Conservation (phyloP, 2,888 invertebrate species). For the Orgyia antiqua region DNA sequence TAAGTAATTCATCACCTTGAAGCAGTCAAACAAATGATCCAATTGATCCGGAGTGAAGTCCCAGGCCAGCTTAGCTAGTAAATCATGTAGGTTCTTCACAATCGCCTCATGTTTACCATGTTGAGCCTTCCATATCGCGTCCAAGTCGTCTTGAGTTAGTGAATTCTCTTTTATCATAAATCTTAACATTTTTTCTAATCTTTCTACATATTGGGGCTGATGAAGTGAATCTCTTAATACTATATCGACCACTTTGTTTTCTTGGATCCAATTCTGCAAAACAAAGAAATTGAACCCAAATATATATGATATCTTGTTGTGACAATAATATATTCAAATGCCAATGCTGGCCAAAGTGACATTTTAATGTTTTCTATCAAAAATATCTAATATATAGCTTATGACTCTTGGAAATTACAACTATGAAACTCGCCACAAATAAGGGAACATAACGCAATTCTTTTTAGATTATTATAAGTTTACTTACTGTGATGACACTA, state of each 20-base stretch:
- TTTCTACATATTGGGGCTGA: slow-evolving; percentile 98
- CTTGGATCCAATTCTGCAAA: slow-evolving; percentile 93
- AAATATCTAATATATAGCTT: too few relatives aligned
- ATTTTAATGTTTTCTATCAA: too few relatives aligned
- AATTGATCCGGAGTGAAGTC: slow-evolving; percentile 98
- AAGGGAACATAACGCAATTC: too few relatives aligned
- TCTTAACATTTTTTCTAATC: slow-evolving; percentile 96
- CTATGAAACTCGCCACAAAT: too few relatives aligned
- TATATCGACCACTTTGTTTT: slow-evolving; percentile 96
- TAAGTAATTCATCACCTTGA: slow-evolving; percentile 83
- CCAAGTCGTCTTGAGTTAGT: slow-evolving; percentile 92
- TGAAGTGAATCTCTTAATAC: slow-evolving; percentile 96
- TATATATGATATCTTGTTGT: too few relatives aligned
- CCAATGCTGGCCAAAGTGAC: too few relatives aligned
- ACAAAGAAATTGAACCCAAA: slow-evolving; percentile 8
- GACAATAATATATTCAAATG: too few relatives aligned
- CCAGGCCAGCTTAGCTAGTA: slow-evolving; percentile 97
- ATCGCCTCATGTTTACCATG: slow-evolving; percentile 99
- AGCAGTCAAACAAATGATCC: slow-evolving; percentile 97
- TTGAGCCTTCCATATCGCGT: slow-evolving; percentile 98
- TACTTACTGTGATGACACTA: slow-evolving; percentile 95
- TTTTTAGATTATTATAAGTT: too few relatives aligned
- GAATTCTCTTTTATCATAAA: slow-evolving; percentile 97
- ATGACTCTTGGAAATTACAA: too few relatives aligned
- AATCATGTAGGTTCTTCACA: slow-evolving; percentile 97